Conservation (phyloP, 2,113 vertebrate species). For the Macrotus californicus region DNA sequence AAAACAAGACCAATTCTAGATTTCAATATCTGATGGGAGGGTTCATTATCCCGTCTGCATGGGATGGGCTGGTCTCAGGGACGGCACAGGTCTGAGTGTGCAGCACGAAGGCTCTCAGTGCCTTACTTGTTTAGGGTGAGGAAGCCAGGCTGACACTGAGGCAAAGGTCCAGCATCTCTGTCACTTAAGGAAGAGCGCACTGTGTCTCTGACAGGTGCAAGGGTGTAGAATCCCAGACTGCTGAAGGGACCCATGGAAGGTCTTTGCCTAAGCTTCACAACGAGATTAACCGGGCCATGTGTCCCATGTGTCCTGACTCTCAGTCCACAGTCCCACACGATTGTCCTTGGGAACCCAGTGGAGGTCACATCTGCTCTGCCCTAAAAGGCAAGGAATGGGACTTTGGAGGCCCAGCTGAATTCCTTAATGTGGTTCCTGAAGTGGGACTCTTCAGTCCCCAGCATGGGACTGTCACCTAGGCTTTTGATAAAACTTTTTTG, state of each 20-base stretch:
- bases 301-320: neutral
- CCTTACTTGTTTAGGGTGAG: neutral
- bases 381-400: neutral
- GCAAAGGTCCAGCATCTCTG: neutral
- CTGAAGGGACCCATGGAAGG: neutral
- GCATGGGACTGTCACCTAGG: neutral
- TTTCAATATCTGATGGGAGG: neutral
- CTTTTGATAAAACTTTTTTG: neutral
- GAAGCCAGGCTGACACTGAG: neutral
- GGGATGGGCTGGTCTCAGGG: neutral
- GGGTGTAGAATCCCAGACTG: neutral
- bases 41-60: neutral
- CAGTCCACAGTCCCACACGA: neutral
- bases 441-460: neutral
- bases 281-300: neutral
- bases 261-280: neutral
- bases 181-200: neutral
- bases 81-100: neutral
- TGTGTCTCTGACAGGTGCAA: neutral
- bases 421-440: neutral
- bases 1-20: neutral
- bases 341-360: neutral
- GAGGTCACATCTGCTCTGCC: neutral
- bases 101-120: neutral
- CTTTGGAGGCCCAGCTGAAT: neutral